Conservation (phyloP, 1,140 invertebrate species). For the Procambarus clarkii region DNA sequence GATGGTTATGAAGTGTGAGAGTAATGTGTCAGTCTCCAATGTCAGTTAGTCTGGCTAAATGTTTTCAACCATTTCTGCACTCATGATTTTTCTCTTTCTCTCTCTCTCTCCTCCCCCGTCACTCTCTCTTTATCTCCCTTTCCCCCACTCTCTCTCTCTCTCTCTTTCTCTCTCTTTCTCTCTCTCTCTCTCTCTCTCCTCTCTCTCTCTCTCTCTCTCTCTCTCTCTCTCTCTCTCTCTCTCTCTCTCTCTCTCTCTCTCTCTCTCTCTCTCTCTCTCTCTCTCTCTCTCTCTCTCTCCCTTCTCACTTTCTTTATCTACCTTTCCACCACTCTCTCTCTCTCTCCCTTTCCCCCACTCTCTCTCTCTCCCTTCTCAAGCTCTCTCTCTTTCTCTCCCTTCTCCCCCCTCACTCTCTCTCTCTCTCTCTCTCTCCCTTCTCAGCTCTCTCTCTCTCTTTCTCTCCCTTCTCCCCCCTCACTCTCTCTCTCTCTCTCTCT, state of each 20-base stretch:
- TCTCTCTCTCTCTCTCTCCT: too few relatives aligned
- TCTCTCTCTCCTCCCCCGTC: too few relatives aligned
- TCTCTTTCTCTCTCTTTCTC: too few relatives aligned
- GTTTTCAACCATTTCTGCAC: too few relatives aligned
- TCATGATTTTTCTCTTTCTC: too few relatives aligned
- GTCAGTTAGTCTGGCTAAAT: too few relatives aligned
- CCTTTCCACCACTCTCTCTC: not conserved
- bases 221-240: not conserved
- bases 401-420: not conserved
- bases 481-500: not conserved
- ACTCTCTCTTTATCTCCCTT: too few relatives aligned
- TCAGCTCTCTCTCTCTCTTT: not conserved
- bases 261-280: conserved; percentile 5
- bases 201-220: conserved; percentile 13
- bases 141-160: too few relatives aligned
- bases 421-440: not conserved
- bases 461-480: not conserved
- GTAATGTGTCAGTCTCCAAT: too few relatives aligned
- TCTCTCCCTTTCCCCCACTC: not conserved
- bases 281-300: conserved; percentile 16
- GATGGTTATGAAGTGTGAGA: too few relatives aligned
- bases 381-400: not conserved
- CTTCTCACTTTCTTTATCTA: not conserved
- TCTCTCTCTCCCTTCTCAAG: too few relatives aligned
- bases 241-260: not conserved